These are phyloP conservation scores for Dasyornis broadbenti DNA, from an alignment of 2,113 vertebrate genomes.

Conservation along the genomic window DNA sequence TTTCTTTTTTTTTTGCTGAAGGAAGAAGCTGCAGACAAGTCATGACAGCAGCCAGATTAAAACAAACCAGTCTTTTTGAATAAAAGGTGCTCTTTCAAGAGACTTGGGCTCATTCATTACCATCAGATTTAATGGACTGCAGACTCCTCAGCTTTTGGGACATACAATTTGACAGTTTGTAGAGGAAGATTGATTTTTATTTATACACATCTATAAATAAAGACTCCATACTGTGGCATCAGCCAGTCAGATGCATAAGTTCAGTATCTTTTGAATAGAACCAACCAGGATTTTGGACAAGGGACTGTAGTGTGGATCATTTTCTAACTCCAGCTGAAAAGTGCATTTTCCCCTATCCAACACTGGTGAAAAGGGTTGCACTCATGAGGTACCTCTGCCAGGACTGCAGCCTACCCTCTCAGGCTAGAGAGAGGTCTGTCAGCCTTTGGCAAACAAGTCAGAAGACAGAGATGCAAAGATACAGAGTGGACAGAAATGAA, in stretches of 20 bases:
- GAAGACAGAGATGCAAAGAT: background rate
- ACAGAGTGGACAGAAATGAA: background rate
- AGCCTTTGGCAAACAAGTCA: background rate
- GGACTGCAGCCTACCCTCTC: background rate
- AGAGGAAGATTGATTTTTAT: background rate
- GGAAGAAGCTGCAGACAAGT: background rate
- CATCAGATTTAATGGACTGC: background rate
- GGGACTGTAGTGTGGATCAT: background rate
- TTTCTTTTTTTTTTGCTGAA: background rate
- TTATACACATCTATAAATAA: background rate
- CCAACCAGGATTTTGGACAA: background rate
- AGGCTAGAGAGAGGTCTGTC: background rate
- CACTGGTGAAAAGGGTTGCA: background rate
- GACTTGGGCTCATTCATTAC: background rate
- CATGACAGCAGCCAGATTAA: background rate
- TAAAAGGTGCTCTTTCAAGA: background rate
- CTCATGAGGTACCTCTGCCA: background rate
- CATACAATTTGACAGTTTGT: background rate
- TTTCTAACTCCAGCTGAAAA: background rate
- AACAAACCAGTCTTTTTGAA: background rate
- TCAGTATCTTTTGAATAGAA: background rate
- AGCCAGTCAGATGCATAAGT: background rate
- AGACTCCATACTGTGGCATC: background rate
- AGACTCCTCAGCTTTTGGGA: background rate
- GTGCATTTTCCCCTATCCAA: background rate